Conservation (phyloP, 2,888 invertebrate species). For the Apotomis betuletana region DNA sequence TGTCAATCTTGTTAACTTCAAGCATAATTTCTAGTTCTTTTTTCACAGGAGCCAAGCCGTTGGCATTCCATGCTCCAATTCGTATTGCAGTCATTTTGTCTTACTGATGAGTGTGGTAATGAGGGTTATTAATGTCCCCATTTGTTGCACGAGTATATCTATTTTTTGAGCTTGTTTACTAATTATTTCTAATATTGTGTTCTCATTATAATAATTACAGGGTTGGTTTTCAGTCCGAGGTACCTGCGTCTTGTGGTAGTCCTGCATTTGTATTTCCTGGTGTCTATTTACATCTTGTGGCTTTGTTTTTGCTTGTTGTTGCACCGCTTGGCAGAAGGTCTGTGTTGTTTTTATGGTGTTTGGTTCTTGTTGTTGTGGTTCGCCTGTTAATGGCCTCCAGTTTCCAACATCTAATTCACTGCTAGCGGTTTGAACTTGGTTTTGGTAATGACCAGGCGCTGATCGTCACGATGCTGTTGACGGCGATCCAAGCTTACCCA, state of each 20-base stretch:
- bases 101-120: constrained; percentile 11
- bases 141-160: constrained; percentile 9
- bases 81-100: constrained; percentile 4
- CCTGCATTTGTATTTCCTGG: neutral
- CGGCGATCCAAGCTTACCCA: no score
- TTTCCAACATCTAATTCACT: no score
- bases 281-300: no score
- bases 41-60: constrained; percentile 13
- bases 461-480: no score
- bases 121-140: constrained; percentile 18
- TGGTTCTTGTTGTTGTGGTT: no score
- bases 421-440: no score
- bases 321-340: no score
- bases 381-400: no score
- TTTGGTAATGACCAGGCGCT: no score
- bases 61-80: constrained; percentile 24
- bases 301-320: no score
- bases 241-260: neutral
- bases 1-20: constrained; percentile 45
- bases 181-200: constrained; percentile 3
- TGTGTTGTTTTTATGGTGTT: no score
- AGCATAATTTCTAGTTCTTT: constrained; percentile 7
- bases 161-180: constrained; percentile 25
- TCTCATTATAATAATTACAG: neutral
- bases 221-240: constrained; percentile 10